phyloP scores from a whole-genome alignment of 2,797 vertebrate species.

The Ceyx erithaca region DNA sequence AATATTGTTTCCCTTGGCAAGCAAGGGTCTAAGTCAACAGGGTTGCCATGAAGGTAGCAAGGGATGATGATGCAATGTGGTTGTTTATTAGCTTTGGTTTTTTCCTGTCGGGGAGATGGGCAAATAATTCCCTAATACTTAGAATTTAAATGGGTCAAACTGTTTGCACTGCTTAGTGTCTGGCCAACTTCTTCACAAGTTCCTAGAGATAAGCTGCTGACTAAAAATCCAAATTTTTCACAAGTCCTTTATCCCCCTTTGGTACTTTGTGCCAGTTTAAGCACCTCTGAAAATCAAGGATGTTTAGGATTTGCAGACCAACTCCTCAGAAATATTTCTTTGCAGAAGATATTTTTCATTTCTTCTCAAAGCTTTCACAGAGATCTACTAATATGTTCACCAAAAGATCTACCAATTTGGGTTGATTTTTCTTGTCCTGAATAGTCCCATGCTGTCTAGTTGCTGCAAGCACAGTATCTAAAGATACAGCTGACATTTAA shows the following conservation, averaged over 20 bases:
- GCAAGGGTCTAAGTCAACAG: conserved; percentile 24
- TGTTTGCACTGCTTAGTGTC: neutral
- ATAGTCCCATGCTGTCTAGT: neutral
- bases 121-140: conserved; percentile 28
- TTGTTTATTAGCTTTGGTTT: conserved; percentile 63
- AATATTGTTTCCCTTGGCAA: conserved; percentile 29
- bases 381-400: neutral
- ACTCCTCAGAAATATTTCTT: neutral
- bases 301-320: neutral
- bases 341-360: neutral
- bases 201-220: neutral
- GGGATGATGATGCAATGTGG: conserved; percentile 30
- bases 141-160: neutral
- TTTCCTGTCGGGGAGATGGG: neutral
- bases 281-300: neutral
- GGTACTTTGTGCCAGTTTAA: neutral
- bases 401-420: neutral
- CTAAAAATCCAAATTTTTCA: neutral
- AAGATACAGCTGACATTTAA: neutral
- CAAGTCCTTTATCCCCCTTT: neutral
- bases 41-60: neutral
- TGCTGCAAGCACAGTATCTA: neutral
- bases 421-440: neutral
- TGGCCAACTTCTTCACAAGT: neutral
- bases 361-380: neutral